Evolutionary conservation across 1,140 invertebrate genomes (phyloP).

Genomic region (Leptonema lineaticorne): DNA sequence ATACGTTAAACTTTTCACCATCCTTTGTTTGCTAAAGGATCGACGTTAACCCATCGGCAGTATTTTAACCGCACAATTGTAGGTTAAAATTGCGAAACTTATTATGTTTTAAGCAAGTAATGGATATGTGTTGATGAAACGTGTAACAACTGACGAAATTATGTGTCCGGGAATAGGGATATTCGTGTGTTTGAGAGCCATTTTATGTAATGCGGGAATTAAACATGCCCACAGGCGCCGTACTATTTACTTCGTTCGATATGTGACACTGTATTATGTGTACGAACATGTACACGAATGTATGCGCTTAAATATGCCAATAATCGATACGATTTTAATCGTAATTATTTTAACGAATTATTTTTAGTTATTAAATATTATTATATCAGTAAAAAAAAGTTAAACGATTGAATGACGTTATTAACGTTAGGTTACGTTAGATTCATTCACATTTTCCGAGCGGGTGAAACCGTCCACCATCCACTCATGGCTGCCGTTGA

Average conservation of each 20-base stretch:
- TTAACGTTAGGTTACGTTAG: too few relatives aligned
- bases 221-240: background rate
- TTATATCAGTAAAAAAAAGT: too few relatives aligned
- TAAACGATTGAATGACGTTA: too few relatives aligned
- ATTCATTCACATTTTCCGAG: too few relatives aligned
- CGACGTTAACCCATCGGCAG: background rate
- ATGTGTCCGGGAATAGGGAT: background rate
- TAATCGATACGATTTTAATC: too few relatives aligned
- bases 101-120: conserved; percentile 32
- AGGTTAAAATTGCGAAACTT: conserved; percentile 5
- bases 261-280: background rate
- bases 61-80: background rate
- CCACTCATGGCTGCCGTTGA: too few relatives aligned
- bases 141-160: conserved; percentile 2
- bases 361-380: too few relatives aligned
- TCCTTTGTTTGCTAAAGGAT: background rate
- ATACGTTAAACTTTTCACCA: background rate
- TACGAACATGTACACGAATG: background rate
- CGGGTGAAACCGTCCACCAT: too few relatives aligned
- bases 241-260: background rate
- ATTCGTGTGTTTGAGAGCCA: background rate
- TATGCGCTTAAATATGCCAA: too few relatives aligned
- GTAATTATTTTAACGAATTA: too few relatives aligned
- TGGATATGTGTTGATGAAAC: conserved; percentile 31
- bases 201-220: conserved; percentile 3